Percentiles rank a stretch among this genome's conserved stretches.
Conservation (phyloP, 2,888 invertebrate species). For the Lasius fuliginosus region DNA sequence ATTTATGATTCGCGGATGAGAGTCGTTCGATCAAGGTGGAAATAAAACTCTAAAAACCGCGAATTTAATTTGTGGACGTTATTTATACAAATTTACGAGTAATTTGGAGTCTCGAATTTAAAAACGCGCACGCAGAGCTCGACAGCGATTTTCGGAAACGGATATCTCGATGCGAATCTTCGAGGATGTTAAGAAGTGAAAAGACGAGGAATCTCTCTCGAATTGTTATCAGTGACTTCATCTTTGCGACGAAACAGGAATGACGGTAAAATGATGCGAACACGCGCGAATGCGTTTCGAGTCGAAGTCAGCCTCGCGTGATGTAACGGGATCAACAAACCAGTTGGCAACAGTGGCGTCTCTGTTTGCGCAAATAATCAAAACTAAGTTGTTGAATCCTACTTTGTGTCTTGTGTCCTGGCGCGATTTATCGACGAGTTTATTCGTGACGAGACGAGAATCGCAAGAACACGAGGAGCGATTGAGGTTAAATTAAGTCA, state of each 20-base stretch:
- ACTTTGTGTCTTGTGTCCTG: not conserved
- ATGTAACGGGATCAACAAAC: not conserved
- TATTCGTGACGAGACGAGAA: not conserved
- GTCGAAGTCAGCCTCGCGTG: slow-evolving; percentile 31
- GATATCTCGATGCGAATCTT: not conserved
- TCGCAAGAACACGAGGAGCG: not conserved
- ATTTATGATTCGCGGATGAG: not conserved
- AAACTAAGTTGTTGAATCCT: not conserved
- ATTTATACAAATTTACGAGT: slow-evolving; percentile 29
- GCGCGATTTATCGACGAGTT: not conserved
- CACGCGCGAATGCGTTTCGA: not conserved
- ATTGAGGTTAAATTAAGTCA: not conserved
- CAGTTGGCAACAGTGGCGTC: not conserved
- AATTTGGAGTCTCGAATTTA: slow-evolving; percentile 33
- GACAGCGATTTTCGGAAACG: not conserved
- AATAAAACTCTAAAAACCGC: not conserved
- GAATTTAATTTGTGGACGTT: not conserved
- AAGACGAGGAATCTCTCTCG: not conserved
- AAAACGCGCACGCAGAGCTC: slow-evolving; percentile 4
- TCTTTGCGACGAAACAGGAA: not conserved
- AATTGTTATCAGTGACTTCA: not conserved
- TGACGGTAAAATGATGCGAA: not conserved
- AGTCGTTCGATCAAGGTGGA: not conserved
- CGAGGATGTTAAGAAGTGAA: not conserved
- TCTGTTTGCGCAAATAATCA: not conserved